These are phyloP conservation scores for Sinonovacula constricta DNA, from an alignment of 1,140 invertebrate genomes.

Conservation along the genomic window DNA sequence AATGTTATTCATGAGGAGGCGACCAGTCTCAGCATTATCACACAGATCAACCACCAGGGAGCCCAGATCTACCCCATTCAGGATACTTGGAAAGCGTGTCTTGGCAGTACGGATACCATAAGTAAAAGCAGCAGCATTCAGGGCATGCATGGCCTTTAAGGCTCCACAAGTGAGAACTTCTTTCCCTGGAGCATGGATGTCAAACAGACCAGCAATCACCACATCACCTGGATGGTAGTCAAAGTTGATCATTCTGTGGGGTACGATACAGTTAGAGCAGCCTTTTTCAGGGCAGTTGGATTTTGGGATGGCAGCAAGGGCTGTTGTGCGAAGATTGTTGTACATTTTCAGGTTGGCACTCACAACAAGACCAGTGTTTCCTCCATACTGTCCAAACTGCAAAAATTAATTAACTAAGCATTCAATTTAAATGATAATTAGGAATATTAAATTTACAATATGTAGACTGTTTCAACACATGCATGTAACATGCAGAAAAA, in stretches of 20 bases:
- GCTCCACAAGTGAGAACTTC: slow-evolving; percentile 63
- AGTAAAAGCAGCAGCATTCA: slow-evolving; percentile 56
- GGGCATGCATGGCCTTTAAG: slow-evolving; percentile 17
- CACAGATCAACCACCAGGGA: slow-evolving; percentile 67
- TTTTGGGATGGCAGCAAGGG: slow-evolving; percentile 33
- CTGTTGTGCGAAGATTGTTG: slow-evolving; percentile 37
- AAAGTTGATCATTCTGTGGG: slow-evolving; percentile 52
- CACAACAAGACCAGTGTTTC: neutral
- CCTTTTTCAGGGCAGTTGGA: slow-evolving; percentile 59
- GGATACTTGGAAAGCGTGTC: slow-evolving; percentile 47
- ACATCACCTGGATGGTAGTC: slow-evolving; percentile 63
- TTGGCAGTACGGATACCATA: slow-evolving; percentile 62
- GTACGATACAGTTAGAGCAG: slow-evolving; percentile 66
- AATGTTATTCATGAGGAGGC: slow-evolving; percentile 63
- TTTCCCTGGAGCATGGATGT: slow-evolving; percentile 54
- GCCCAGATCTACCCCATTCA: slow-evolving; percentile 63
- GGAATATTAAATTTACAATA: too few species aligned
- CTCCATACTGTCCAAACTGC: too few species aligned
- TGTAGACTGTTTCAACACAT: too few species aligned
- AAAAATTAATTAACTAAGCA: too few species aligned
- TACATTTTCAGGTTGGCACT: slow-evolving; percentile 55
- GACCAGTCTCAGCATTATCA: slow-evolving; percentile 45
- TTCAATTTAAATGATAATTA: too few species aligned
- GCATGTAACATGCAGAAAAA: too few species aligned
- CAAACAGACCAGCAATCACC: slow-evolving; percentile 61